Percentiles rank a stretch among this genome's conserved stretches.
phyloP scores from a whole-genome alignment of 1,140 invertebrate species.

The Paracyclopina nana region DNA sequence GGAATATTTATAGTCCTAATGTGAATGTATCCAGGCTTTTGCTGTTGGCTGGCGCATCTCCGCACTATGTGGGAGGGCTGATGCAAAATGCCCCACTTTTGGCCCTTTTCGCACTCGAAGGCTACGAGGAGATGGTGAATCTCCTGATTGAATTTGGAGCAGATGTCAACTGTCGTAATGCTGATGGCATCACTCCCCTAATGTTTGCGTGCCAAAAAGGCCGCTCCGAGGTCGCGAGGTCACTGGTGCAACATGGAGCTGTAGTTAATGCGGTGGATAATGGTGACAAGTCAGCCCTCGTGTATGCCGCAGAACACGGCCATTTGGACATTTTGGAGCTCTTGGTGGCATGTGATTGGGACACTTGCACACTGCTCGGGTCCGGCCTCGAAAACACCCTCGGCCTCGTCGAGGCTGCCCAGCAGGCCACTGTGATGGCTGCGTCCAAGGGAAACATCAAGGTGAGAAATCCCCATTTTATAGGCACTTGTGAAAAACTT shows the following conservation, averaged over 20 bases:
- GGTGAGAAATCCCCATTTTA: not conserved
- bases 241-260: not conserved
- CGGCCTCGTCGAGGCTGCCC: not conserved
- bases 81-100: conserved; percentile 55
- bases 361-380: too few relatives aligned
- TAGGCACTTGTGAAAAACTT: too few relatives aligned
- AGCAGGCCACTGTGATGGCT: not conserved
- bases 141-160: conserved; percentile 81
- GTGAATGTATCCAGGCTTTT: conserved; percentile 72
- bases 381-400: too few relatives aligned
- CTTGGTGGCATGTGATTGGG: not conserved
- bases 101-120: conserved; percentile 69
- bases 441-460: not conserved
- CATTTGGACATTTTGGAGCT: not conserved
- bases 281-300: not conserved
- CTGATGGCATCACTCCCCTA: conserved; percentile 60
- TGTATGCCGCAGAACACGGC: not conserved
- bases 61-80: conserved; percentile 36
- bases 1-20: conserved; percentile 86
- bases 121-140: conserved; percentile 63
- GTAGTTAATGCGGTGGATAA: not conserved
- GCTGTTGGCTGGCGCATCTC: conserved; percentile 67
- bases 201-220: conserved; percentile 36
- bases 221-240: not conserved
- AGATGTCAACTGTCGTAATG: conserved; percentile 65